Evolutionary conservation across 2,888 invertebrate genomes (phyloP).

Genomic region (Macrosoma leucophasiata): DNA sequence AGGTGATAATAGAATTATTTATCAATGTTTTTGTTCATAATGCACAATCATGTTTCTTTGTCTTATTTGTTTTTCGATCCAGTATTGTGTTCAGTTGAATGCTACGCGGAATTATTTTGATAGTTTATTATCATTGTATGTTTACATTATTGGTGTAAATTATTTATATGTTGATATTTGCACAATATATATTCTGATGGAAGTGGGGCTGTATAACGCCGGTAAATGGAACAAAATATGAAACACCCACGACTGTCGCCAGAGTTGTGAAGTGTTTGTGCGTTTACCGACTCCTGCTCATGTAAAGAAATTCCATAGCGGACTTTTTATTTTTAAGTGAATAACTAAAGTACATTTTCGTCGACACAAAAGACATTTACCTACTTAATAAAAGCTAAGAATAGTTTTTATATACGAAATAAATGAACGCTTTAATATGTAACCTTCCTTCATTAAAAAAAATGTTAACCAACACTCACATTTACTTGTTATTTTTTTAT

Average conservation of each 20-base stretch:
- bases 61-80: slow-evolving; percentile 37
- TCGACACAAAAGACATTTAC: slow-evolving; percentile 65
- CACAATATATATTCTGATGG: slow-evolving; percentile 59
- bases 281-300: slow-evolving; percentile 41
- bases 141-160: slow-evolving; percentile 61
- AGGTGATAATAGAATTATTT: slow-evolving; percentile 68
- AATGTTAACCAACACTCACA: slow-evolving; percentile 74
- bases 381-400: slow-evolving; percentile 62
- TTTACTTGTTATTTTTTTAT: slow-evolving; percentile 67
- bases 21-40: slow-evolving; percentile 51
- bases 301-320: slow-evolving; percentile 44
- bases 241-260: slow-evolving; percentile 47
- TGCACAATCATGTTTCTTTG: slow-evolving; percentile 68
- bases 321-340: slow-evolving; percentile 57
- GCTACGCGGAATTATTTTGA: slow-evolving; percentile 33
- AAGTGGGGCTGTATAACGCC: too few relatives aligned
- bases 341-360: slow-evolving; percentile 63
- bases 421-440: slow-evolving; percentile 67
- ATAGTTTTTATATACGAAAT: slow-evolving; percentile 62
- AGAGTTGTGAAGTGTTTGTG: slow-evolving; percentile 40
- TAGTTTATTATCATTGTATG: slow-evolving; percentile 33
- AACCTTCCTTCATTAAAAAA: slow-evolving; percentile 60
- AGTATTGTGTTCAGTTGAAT: slow-evolving; percentile 48
- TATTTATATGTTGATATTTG: slow-evolving; percentile 50
- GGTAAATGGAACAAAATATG: slow-evolving; percentile 20